Evolutionary conservation across 2,888 invertebrate genomes (phyloP), one percentile per base, ranked within the genome.

Genomic region (Octonoba sinensis): DNA sequence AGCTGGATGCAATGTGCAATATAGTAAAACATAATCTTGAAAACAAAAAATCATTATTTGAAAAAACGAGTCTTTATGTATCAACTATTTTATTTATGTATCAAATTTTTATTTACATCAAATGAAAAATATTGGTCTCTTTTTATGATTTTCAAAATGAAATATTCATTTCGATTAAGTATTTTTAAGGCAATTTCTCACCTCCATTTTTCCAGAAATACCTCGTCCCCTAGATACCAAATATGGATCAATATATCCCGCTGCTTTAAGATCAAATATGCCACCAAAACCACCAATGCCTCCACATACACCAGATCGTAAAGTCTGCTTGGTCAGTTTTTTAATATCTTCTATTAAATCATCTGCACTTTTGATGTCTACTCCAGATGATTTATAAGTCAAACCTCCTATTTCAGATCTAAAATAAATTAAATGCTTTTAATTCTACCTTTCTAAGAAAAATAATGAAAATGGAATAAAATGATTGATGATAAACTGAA

Each of bases 141-240:
- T 8, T 36, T 36, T 36, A 11, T 36, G 1, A 11, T 8, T 36
- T 36, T 36, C 6, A 27, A 27, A 27, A 36, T 36, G 1, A 36
- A 11, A 1, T 11, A 6, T 36, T 36, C 8, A 6, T 36, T 36
- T 36, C 1, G 1, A 36, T 36, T 36, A 36, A 36, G 36, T 6
- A 36, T 36, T 36, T 27, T 36, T 36, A 8, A 36, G 11, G 36
- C 8, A 36, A 3, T 36, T 36, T 27, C 82, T 72, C 83, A 96
- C 95, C 91, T 96, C 96, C 1, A 99, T 91, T 89, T 99, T 99
- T 6, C 98, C 96, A 0, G 99, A 98, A 57, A 99, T 97, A 0
- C 99, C 99, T 87, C 97, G 97, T 0, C 97, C 96, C 0, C 96
- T 96, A 84, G 97, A 95, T 18, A 98, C 96, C 0, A 99, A 90